Evolutionary conservation across 2,888 invertebrate species (phyloP).

Genomic region (Parapristionchus giblindavisi): DNA sequence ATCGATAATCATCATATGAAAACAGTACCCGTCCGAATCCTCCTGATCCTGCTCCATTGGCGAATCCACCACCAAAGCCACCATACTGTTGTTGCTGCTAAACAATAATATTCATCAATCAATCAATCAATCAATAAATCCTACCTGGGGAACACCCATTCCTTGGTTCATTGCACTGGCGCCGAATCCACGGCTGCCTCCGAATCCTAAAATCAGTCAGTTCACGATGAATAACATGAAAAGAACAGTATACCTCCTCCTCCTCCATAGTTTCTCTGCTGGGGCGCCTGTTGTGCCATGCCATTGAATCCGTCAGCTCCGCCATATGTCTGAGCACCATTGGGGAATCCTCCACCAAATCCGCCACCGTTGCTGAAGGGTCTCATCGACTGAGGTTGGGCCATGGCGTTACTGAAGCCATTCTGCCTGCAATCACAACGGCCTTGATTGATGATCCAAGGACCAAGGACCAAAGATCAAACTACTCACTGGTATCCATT

Average conservation of each 20-base stretch:
- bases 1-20: slow-evolving; percentile 6
- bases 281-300: too few species aligned
- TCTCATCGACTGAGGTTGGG: slow-evolving; percentile 9
- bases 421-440: not conserved
- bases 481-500: slow-evolving; percentile 17
- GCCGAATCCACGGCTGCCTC: not conserved
- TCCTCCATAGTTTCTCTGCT: slow-evolving; percentile 20
- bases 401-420: slow-evolving; percentile 15
- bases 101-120: too few species aligned
- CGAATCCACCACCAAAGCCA: not conserved
- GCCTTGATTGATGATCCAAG: not conserved
- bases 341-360: slow-evolving; percentile 27
- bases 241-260: not conserved
- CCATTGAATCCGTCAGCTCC: too few species aligned
- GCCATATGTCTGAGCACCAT: too few species aligned
- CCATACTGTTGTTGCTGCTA: too few species aligned
- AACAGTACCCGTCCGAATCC: slow-evolving; percentile 1
- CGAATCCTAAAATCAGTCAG: not conserved
- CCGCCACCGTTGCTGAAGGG: slow-evolving; percentile 18
- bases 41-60: not conserved
- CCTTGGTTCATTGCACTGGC: not conserved
- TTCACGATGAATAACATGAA: too few species aligned
- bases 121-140: too few species aligned
- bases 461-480: not conserved
- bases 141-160: not conserved